Conservation (phyloP, 2,113 vertebrate genomes). For the Peromyscus californicus region DNA sequence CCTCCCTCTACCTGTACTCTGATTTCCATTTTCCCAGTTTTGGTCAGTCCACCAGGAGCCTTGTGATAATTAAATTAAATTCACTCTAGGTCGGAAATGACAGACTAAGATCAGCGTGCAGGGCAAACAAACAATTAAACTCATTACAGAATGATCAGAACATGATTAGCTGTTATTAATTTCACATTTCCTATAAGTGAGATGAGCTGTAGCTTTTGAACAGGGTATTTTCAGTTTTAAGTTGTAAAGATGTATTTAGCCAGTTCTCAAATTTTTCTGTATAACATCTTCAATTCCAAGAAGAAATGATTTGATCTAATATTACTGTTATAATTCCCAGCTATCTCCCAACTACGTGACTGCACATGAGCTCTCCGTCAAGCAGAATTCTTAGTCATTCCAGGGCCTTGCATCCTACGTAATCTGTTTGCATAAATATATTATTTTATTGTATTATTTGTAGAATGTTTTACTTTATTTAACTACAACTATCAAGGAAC, state of each 20-base stretch:
- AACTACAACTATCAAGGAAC: not conserved
- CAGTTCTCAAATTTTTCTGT: not conserved
- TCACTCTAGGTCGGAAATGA: not conserved
- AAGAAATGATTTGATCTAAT: not conserved
- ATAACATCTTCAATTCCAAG: not conserved
- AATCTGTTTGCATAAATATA: no score
- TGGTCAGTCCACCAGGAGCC: rapidly evolving
- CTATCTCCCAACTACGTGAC: no score
- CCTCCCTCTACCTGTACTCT: not conserved
- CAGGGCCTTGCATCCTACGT: no score
- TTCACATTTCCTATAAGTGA: not conserved
- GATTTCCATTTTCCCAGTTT: not conserved
- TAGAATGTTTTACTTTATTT: not conserved
- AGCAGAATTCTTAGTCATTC: no score
- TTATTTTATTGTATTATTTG: not conserved
- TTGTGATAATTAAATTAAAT: not conserved
- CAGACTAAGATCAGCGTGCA: not conserved
- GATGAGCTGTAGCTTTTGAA: not conserved
- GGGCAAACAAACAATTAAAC: not conserved
- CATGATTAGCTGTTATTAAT: no score
- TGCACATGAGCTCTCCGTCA: no score
- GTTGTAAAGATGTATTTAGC: not conserved
- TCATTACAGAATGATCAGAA: not conserved
- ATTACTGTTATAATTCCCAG: not conserved
- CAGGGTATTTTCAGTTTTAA: not conserved